Evolutionary conservation across 2,888 invertebrate species (phyloP).

Genomic region (Platypus cylindrus): DNA sequence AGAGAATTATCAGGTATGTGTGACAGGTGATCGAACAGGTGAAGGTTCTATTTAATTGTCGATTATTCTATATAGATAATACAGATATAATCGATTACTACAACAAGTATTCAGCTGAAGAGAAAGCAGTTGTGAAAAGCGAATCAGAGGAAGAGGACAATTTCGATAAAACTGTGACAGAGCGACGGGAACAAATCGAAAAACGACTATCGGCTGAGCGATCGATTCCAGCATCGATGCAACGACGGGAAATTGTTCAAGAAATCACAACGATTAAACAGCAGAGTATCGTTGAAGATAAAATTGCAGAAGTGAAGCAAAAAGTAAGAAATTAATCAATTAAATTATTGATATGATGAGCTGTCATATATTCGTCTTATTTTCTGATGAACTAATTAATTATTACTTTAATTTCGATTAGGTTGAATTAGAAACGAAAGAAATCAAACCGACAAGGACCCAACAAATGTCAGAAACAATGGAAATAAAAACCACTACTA

Average conservation of each 20-base stretch:
- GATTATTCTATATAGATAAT: conserved; percentile 9
- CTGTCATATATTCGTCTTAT: too few species aligned
- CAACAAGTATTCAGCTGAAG: conserved; percentile 71
- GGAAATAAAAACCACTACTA: conserved; percentile 24
- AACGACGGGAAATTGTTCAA: conserved; percentile 59
- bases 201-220: conserved; percentile 58
- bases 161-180: conserved; percentile 59
- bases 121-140: conserved; percentile 49
- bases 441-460: conserved; percentile 2
- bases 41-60: too few species aligned
- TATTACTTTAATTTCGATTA: conserved; percentile 1
- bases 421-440: conserved; percentile 6
- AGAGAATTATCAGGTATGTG: conserved; percentile 8
- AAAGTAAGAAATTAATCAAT: conserved; percentile 25
- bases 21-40: not conserved
- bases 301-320: conserved; percentile 42
- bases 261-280: conserved; percentile 46
- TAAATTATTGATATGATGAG: not conserved
- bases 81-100: conserved; percentile 35
- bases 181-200: conserved; percentile 62
- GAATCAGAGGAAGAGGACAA: conserved; percentile 52
- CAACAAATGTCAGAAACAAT: conserved; percentile 7
- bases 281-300: conserved; percentile 45
- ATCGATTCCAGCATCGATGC: conserved; percentile 56
- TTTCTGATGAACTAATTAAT: too few species aligned